Percentiles rank a stretch among this genome's conserved stretches.
These are phyloP conservation scores for Hafferia zeledoni DNA, from an alignment of 2,797 vertebrate species.

Conservation along the genomic window DNA sequence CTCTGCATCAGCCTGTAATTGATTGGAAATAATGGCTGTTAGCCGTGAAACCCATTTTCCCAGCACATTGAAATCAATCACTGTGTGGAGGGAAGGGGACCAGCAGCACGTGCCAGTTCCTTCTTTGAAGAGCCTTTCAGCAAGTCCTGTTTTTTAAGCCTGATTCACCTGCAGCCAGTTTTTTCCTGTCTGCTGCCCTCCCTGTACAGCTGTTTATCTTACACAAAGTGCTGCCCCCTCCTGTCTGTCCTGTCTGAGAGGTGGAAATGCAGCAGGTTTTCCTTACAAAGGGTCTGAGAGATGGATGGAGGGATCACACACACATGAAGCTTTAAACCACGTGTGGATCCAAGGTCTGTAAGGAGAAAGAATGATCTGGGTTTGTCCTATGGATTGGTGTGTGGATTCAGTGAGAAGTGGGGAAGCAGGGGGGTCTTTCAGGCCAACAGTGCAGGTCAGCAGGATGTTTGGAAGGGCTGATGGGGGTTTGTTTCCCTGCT, in stretches of 20 bases:
- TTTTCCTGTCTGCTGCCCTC: background rate
- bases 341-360: background rate
- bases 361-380: background rate
- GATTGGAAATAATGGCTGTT: constrained; percentile 27
- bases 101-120: background rate
- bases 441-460: rapidly evolving
- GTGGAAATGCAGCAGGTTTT: background rate
- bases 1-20: background rate
- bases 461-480: background rate
- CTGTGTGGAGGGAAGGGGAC: background rate
- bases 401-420: background rate
- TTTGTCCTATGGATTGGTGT: background rate
- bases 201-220: background rate
- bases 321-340: background rate
- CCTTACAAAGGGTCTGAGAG: background rate
- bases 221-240: background rate
- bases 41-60: constrained; percentile 25
- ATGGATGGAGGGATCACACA: background rate
- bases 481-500: rapidly evolving
- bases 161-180: background rate
- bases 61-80: background rate
- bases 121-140: background rate
- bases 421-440: background rate
- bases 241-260: background rate
- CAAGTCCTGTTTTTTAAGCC: background rate